Percentiles rank a stretch among this genome's conserved stretches.
phyloP scores from a whole-genome alignment of 2,113 vertebrate genomes.

The Amia ocellicauda region DNA sequence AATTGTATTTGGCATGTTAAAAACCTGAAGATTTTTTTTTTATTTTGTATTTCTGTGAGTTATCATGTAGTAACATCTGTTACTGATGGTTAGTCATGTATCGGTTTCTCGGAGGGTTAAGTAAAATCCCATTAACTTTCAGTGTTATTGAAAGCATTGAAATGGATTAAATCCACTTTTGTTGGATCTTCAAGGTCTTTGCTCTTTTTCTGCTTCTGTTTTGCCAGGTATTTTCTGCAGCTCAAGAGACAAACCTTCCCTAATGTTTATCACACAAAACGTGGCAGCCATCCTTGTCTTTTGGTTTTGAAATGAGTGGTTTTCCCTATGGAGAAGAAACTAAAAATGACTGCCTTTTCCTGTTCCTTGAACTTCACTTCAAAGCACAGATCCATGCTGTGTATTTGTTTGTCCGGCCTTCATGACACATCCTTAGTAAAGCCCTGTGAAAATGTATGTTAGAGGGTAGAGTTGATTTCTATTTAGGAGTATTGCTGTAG shows the following conservation, averaged over 20 bases:
- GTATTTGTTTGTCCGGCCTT: constrained; percentile 25
- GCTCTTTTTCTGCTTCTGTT: constrained; percentile 46
- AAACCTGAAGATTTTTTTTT: not conserved
- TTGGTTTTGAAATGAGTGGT: constrained; percentile 57
- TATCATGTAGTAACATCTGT: constrained; percentile 18
- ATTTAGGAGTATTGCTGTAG: too few species aligned
- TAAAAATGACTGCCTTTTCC: constrained; percentile 24
- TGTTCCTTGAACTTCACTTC: constrained; percentile 54
- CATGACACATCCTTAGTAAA: too few species aligned
- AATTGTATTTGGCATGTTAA: too few species aligned
- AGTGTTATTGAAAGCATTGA: not conserved
- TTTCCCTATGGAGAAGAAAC: constrained; percentile 46
- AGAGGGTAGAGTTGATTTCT: too few species aligned
- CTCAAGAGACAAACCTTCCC: constrained; percentile 52
- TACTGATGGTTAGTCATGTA: constrained; percentile 14
- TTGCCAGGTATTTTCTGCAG: constrained; percentile 53
- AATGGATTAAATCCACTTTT: too few species aligned
- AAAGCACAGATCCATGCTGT: constrained; percentile 57
- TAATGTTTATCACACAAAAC: constrained; percentile 67
- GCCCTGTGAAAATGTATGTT: too few species aligned
- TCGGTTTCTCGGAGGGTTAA: constrained; percentile 1
- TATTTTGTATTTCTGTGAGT: not conserved
- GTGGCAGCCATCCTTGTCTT: constrained; percentile 69
- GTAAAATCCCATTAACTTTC: too few species aligned
- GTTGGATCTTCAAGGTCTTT: constrained; percentile 46